A percentile compares a stretch with the other conserved stretches of the same genome.
Evolutionary conservation across 2,888 invertebrate species (phyloP).

Genomic region (Suillia variegata): DNA sequence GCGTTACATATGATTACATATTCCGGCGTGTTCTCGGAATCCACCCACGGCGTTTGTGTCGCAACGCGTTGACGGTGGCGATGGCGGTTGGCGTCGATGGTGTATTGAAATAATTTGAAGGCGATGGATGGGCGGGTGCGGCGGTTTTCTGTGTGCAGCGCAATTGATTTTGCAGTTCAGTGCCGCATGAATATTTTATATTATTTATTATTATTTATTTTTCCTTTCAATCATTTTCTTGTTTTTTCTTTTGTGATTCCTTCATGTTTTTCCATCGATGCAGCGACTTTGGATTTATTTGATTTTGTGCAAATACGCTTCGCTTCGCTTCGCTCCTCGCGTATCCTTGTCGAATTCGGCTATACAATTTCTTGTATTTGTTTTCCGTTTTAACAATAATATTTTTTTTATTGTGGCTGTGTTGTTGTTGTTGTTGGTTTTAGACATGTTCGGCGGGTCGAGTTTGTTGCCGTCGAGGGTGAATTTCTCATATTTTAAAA

Average conservation of each 20-base stretch:
- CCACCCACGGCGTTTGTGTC: background rate
- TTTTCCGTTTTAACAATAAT: background rate
- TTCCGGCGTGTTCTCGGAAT: conserved; percentile 44
- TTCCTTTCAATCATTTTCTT: no score
- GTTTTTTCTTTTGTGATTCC: background rate
- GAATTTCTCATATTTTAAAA: background rate
- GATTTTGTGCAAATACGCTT: background rate
- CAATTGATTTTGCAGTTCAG: background rate
- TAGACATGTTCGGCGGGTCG: background rate
- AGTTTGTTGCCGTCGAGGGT: background rate
- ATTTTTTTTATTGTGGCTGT: background rate
- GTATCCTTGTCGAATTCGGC: no score
- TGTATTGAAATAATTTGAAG: background rate
- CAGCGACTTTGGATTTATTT: background rate
- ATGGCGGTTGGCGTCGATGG: background rate
- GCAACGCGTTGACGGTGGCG: background rate
- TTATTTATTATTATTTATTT: conserved; percentile 4
- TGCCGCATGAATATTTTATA: conserved; percentile 3
- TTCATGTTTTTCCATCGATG: background rate
- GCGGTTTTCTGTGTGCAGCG: background rate
- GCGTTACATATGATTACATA: conserved; percentile 49
- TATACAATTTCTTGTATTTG: background rate
- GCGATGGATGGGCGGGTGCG: background rate
- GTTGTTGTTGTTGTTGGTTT: background rate
- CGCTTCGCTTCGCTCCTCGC: background rate